Percentiles rank a stretch among this genome's conserved stretches.
Conservation (phyloP, 2,888 invertebrate species). For the Cybosia mesomella region DNA sequence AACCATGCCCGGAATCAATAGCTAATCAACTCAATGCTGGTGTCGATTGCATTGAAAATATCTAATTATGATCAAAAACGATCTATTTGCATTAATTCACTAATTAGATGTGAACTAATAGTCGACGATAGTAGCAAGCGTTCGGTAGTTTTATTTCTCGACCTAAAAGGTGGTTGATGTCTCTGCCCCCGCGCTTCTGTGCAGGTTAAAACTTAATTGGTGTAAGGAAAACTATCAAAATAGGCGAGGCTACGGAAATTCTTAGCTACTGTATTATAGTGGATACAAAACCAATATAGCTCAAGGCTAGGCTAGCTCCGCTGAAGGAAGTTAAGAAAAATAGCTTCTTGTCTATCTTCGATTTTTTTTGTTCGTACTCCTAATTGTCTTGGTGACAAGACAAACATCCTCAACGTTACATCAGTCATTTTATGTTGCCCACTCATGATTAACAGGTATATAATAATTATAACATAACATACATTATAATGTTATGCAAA, state of each 20-base stretch:
- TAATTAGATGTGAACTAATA: not conserved
- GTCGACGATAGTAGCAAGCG: not conserved
- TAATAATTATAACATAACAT: conserved; percentile 32
- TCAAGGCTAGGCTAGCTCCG: not conserved
- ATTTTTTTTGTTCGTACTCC: not conserved
- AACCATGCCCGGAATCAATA: not conserved
- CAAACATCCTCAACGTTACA: conserved; percentile 1
- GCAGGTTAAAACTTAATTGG: not conserved
- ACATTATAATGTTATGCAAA: conserved; percentile 34
- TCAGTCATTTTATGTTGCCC: conserved; percentile 12
- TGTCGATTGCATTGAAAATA: not conserved
- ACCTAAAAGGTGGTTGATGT: not conserved
- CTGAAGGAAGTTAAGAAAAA: not conserved
- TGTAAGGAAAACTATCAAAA: not conserved
- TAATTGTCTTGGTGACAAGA: not conserved
- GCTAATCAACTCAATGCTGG: not conserved
- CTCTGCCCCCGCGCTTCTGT: not conserved
- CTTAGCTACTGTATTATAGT: not conserved
- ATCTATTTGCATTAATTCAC: not conserved
- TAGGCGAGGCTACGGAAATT: no score
- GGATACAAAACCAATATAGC: not conserved
- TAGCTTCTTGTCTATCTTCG: not conserved
- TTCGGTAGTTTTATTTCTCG: not conserved
- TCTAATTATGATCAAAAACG: not conserved
- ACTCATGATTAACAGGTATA: conserved; percentile 18